These are phyloP conservation scores for Hypomecis punctinalis DNA, from an alignment of 2,888 invertebrate genomes.

Conservation along the genomic window DNA sequence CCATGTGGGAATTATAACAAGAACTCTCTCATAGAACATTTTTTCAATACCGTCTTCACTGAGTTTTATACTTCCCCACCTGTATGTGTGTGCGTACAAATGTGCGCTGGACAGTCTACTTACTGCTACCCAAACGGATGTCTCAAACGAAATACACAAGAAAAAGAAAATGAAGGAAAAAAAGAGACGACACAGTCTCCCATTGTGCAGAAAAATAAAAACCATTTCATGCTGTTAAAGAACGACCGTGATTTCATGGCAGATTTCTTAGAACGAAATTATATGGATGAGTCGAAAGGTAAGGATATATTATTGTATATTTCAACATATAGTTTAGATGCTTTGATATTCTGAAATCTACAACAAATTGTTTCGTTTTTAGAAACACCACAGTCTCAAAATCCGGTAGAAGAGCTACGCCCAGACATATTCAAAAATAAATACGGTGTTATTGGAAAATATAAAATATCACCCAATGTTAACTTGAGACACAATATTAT, in stretches of 20 bases:
- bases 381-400: constrained; percentile 9
- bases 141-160: constrained; percentile 47
- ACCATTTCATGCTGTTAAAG: constrained; percentile 54
- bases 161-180: constrained; percentile 43
- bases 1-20: constrained; percentile 55
- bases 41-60: constrained; percentile 71
- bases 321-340: too few relatives aligned
- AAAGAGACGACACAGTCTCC: constrained; percentile 36
- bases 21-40: constrained; percentile 63
- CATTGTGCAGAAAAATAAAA: constrained; percentile 45
- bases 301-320: background rate
- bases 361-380: constrained; percentile 8
- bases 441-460: constrained; percentile 62
- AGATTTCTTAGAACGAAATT: constrained; percentile 51
- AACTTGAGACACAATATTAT: constrained; percentile 66
- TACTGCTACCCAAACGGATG: constrained; percentile 78
- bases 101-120: constrained; percentile 67
- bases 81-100: constrained; percentile 72
- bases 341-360: too few relatives aligned
- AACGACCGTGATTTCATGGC: constrained; percentile 56
- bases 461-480: constrained; percentile 65
- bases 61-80: constrained; percentile 69
- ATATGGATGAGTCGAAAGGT: constrained; percentile 46
- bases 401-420: constrained; percentile 19
- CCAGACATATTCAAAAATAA: constrained; percentile 65